These are phyloP conservation scores for Diadophis punctatus DNA, from an alignment of 2,113 vertebrate genomes.

Conservation along the genomic window DNA sequence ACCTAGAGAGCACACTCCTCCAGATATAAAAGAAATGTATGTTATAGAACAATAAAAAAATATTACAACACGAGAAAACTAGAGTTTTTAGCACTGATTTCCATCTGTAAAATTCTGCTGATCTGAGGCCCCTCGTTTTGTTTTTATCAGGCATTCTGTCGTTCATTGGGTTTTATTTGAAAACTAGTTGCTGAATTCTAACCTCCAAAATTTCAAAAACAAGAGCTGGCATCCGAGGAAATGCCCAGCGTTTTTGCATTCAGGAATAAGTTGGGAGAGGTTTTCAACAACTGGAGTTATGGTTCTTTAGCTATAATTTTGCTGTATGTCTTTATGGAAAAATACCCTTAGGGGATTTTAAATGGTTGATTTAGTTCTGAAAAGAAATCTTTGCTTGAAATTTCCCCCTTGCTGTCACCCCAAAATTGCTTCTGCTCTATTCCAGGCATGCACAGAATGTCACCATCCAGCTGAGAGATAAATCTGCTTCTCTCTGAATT, in stretches of 20 bases:
- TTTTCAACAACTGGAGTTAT: neutral
- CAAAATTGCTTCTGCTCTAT: neutral
- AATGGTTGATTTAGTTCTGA: neutral
- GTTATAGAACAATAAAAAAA: no score
- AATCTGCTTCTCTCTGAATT: neutral
- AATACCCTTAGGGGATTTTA: neutral
- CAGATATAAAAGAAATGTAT: no score
- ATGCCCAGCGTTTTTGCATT: neutral
- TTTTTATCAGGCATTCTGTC: neutral
- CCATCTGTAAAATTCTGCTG: neutral
- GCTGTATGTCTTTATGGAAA: neutral
- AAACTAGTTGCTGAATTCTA: neutral
- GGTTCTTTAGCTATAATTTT: neutral
- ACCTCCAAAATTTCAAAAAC: no score
- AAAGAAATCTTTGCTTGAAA: neutral
- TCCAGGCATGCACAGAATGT: neutral
- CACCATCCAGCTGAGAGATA: neutral
- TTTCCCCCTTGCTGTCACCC: neutral
- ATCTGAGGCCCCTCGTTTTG: neutral
- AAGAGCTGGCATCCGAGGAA: neutral
- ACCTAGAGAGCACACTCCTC: no score
- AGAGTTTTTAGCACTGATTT: neutral
- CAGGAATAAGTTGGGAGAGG: neutral
- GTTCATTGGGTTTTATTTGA: neutral
- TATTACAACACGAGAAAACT: no score